Base-by-base conservation (phyloP, 2,797 vertebrate species). In the Acanthopagrus latus region DNA sequence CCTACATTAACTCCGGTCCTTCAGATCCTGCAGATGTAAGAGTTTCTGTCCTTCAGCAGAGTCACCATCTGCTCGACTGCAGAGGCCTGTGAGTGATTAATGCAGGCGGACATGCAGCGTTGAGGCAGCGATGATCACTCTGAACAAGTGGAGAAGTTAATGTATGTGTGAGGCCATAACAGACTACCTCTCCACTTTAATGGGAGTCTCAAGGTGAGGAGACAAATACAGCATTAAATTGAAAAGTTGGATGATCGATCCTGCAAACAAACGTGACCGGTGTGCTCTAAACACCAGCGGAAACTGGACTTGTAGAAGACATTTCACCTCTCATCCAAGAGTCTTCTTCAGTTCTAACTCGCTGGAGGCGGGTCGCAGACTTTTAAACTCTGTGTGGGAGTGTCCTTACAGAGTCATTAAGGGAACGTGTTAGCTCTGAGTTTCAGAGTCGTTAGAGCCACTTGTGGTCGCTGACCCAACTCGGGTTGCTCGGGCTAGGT, bases 171-270 rank as follows among this genome's bases (percentile, higher is more conserved):
- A 33, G 14, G 48, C 64, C 18, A 17, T 27, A 72, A 50, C 12
- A 46, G 48, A 63, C 41, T 6, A 29, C 50, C 21, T 68, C 12
- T 0, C 29, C 43, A 47, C 38, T 59, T 58, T 72, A 74, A 69
- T 55, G 62, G 18, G 67, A 68, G 23, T 71, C 48, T 23, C 57
- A 55, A 38, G 48, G 27, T 29, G 54, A 68, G 21, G 27, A 81
- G 71, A 78, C 59, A 59, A 65, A 84, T 58, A 23, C 76, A 75
- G 64, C 51, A 33, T 70, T 29, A n/a, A 46, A 73, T 13, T 5
- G n/a, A 46, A 64, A 46, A 14, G 29, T 55, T 29, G 3, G 52
- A 60, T 43, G 44, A 76, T 64, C 59, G 64, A 63, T 73, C 29
- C 48, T 54, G 25, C 4, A 59, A 70, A 75, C 9, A 57, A 48